Evolutionary conservation across 2,888 invertebrate species (phyloP), one percentile per base, ranked within the genome.

Genomic region (Anoplius nigerrimus): DNA sequence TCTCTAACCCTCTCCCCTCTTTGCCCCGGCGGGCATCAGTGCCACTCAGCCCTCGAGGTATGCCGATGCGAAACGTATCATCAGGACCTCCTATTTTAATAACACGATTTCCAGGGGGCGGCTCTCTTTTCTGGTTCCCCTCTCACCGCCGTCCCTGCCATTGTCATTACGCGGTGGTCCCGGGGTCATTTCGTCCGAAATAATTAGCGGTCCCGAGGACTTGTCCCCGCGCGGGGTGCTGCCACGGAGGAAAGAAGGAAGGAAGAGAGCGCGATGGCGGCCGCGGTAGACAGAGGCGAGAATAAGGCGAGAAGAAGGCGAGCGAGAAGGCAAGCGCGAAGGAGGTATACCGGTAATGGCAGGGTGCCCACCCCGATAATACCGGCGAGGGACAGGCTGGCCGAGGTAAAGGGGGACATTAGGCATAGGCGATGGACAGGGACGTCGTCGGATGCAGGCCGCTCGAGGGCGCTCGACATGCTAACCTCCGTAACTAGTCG

Each of bases 111-210:
- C 62, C 34, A 68, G 60, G 46, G 42, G 57, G 53, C 67, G 63
- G 46, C n/a, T 56, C 56, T 42, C 15, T 16, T 3, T 45, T 24
- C 34, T n/a, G n/a, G n/a, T n/a, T n/a, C 45, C 43, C 13, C n/a
- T 46, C 63, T 34, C 69, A 65, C 57, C 65, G n/a, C 60, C 69
- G 68, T 46, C 62, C 70, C 8, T 43, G 61, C 80, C 82, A 77
- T 82, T 84, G 81, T 82, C 84, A 85, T 84, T 85, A 85, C 75
- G 70, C 58, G 64, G 73, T 69, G 73, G 74, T 76, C 70, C 74
- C 72, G 69, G 65, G 72, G 78, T 82, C 72, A 72, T 80, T 83
- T 83, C 77, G 76, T 67, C 63, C 59, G 75, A 74, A 76, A 84
- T 84, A 82, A 84, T 84, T 84, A 84, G 78, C 79, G 76, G 75